Percentiles rank a stretch among this genome's conserved stretches.
These are phyloP conservation scores for Drosophila stalkeri DNA, from an alignment of 2,888 invertebrate genomes.

Conservation along the genomic window DNA sequence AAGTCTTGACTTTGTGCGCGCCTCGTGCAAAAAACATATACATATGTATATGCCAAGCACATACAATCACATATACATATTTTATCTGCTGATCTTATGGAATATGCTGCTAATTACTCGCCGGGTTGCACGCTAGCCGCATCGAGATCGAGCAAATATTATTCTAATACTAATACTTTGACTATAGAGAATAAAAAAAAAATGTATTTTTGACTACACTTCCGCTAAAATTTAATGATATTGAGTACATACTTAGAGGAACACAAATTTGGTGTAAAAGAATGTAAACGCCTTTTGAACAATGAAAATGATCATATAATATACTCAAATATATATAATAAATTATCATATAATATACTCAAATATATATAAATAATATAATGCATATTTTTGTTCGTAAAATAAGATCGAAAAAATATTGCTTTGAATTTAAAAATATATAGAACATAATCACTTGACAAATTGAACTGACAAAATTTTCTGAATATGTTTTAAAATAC, in stretches of 20 bases:
- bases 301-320: background rate
- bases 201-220: background rate
- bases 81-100: slow-evolving; percentile 19
- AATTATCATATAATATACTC: no score
- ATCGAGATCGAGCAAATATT: slow-evolving; percentile 3
- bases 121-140: slow-evolving; percentile 6
- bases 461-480: no score
- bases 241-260: background rate
- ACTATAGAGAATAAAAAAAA: background rate
- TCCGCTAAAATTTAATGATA: background rate
- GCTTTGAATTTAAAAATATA: no score
- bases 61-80: background rate
- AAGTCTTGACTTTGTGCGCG: slow-evolving; percentile 80
- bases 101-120: slow-evolving; percentile 35
- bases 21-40: slow-evolving; percentile 75
- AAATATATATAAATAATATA: no score
- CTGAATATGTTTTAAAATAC: no score
- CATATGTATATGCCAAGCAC: slow-evolving; percentile 29
- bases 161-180: background rate
- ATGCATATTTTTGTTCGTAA: no score
- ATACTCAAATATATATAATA: no score
- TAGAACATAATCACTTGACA: no score
- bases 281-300: background rate
- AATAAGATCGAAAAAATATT: no score
- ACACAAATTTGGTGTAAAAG: background rate